Base-by-base conservation (phyloP, 2,113 vertebrate species). In the Gymnobelideus leadbeateri region DNA sequence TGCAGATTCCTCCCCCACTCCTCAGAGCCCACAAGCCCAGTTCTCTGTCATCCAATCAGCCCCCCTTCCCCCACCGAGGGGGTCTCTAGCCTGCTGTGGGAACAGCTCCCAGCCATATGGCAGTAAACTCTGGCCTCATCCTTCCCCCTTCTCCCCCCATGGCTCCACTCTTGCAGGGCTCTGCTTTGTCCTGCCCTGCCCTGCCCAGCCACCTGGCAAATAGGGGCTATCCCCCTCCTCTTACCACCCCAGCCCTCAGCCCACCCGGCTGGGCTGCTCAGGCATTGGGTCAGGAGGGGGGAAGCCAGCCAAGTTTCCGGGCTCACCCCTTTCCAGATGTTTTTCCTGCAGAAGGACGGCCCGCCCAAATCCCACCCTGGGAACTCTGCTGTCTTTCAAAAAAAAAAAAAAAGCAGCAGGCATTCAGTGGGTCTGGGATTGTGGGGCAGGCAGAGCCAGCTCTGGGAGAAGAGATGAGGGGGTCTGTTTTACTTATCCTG, bases 311-410 rank as follows among this genome's bases (percentile, higher is more conserved):
- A 84, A 84, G 68, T 84, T 84, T 84, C 68, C 68, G 37, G 68
- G 68, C 68, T 84, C 68, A 43, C 68, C 68, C 68, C 68, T 84
- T 84, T 84, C 68, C 68, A 84, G 68, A 84, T 84, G 68, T 84
- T 84, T 84, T 84, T 84, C 68, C 68, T 84, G 68, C 68, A 84
- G 68, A 84, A 84, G 68, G 68, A 84, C 68, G 68, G 68, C 68
- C 68, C 68, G 68, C 68, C 68, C 68, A 84, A 84, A 84, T 84
- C 68, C 68, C 68, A 84, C 68, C 68, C 68, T 84, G 68, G n/a
- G 68, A 84, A 84, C n/a, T 84, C 68, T 84, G 68, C 68, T 84
- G 68, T 84, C 68, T 84, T 84, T 1, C 37, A 49, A 68, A 68
- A 68, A 77, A 77, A 77, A 16, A n/a, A 77, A 77, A n/a, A 43